phyloP scores from a whole-genome alignment of 1,140 invertebrate genomes.

The Phocides pigmalion region DNA sequence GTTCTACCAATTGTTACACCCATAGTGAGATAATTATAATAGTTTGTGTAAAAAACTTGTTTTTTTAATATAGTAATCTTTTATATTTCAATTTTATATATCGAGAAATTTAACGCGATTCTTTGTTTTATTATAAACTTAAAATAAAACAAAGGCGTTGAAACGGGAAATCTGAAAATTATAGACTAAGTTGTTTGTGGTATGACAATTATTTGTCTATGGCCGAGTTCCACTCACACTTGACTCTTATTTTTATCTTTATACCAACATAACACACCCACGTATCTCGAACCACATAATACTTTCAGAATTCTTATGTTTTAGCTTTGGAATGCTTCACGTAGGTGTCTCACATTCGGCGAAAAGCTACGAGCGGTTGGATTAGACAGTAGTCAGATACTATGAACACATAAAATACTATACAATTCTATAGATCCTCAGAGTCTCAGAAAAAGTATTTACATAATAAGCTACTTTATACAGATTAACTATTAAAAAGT shows the following conservation, averaged over 20 bases:
- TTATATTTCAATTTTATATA: too few relatives aligned
- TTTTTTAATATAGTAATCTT: too few relatives aligned
- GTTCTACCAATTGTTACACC: too few relatives aligned
- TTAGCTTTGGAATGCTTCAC: constrained; percentile 36
- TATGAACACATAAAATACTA: too few relatives aligned
- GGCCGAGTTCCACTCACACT: constrained; percentile 23
- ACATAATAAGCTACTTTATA: too few relatives aligned
- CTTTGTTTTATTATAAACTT: neutral
- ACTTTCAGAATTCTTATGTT: constrained; percentile 42
- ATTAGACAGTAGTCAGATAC: too few relatives aligned
- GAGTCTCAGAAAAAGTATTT: too few relatives aligned
- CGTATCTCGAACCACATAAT: constrained; percentile 48
- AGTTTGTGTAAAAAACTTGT: too few relatives aligned
- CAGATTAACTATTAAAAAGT: too few relatives aligned
- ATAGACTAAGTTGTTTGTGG: neutral
- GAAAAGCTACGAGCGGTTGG: neutral
- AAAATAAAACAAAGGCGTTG: neutral
- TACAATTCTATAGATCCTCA: too few relatives aligned
- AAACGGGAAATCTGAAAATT: neutral
- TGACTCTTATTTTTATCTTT: constrained; percentile 43
- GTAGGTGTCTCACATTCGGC: neutral
- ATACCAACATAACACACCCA: constrained; percentile 34
- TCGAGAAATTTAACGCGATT: too few relatives aligned
- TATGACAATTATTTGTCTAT: constrained; percentile 24
- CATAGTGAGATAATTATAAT: too few relatives aligned